Percentiles rank a stretch among this genome's conserved stretches.
Evolutionary conservation across 1,140 invertebrate species (phyloP).

Genomic region (Aphaenogaster rudis): DNA sequence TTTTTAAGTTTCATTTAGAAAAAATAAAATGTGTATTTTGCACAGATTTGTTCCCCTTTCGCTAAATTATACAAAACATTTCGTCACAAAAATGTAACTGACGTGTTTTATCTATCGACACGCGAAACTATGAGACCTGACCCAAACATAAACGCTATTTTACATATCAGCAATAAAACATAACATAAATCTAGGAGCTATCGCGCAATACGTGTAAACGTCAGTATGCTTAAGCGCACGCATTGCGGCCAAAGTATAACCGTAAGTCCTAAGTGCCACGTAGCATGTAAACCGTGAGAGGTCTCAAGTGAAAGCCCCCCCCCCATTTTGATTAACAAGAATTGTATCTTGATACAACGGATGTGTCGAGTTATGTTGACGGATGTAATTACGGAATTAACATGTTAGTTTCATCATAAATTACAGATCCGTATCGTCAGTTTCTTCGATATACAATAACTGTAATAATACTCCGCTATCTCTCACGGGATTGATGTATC

Average conservation of each 20-base stretch:
- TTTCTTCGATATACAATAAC: background rate
- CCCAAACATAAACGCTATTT: background rate
- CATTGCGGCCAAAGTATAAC: background rate
- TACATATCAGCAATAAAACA: background rate
- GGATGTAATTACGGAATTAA: constrained; percentile 8
- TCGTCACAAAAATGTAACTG: background rate
- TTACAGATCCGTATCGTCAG: background rate
- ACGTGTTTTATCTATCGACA: background rate
- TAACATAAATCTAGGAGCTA: constrained; percentile 20
- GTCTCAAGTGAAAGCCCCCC: background rate
- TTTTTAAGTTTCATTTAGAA: background rate
- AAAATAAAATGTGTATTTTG: background rate
- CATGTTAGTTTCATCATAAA: background rate
- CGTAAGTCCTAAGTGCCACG: background rate
- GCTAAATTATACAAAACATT: background rate
- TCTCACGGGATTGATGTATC: background rate
- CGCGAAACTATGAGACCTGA: background rate
- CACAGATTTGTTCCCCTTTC: background rate
- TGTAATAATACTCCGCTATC: background rate
- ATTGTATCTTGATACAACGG: background rate
- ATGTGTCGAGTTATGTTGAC: background rate
- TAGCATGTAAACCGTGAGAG: background rate
- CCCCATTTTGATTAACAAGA: background rate
- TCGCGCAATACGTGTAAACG: constrained; percentile 11
- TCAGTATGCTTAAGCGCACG: constrained; percentile 14